Conservation (phyloP, 2,888 invertebrate species). For the Trimorus sp. region DNA sequence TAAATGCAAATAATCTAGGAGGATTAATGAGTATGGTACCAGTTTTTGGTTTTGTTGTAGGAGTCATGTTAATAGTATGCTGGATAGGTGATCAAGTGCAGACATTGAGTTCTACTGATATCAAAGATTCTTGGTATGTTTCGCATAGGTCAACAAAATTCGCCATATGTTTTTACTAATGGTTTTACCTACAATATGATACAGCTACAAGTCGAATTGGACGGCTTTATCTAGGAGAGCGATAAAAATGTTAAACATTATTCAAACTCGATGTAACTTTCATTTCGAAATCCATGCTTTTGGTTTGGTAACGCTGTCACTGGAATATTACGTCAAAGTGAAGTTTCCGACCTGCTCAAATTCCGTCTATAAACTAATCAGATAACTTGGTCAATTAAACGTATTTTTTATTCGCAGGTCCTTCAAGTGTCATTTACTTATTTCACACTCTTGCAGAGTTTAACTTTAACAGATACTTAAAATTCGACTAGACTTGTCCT, state of each 20-base stretch:
- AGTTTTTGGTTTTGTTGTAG: not conserved
- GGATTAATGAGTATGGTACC: not conserved
- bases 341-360: not conserved
- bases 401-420: too few species aligned
- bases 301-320: not conserved
- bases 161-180: not conserved
- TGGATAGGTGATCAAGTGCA: not conserved
- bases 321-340: slow-evolving; percentile 7
- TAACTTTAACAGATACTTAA: too few species aligned
- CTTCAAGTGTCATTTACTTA: too few species aligned
- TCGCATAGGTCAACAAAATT: not conserved
- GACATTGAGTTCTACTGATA: not conserved
- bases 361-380: too few species aligned
- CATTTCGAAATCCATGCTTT: slow-evolving; percentile 4
- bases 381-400: too few species aligned
- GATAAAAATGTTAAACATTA: slow-evolving; percentile 10
- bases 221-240: not conserved
- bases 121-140: slow-evolving; percentile 1
- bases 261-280: slow-evolving; percentile 1
- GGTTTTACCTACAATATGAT: not conserved
- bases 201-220: slow-evolving; percentile 5
- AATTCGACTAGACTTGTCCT: too few species aligned
- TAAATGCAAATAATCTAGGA: not conserved
- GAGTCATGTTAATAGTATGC: not conserved
- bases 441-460: too few species aligned